phyloP scores from a whole-genome alignment of 2,113 vertebrate genomes.

The Nestor notabilis region DNA sequence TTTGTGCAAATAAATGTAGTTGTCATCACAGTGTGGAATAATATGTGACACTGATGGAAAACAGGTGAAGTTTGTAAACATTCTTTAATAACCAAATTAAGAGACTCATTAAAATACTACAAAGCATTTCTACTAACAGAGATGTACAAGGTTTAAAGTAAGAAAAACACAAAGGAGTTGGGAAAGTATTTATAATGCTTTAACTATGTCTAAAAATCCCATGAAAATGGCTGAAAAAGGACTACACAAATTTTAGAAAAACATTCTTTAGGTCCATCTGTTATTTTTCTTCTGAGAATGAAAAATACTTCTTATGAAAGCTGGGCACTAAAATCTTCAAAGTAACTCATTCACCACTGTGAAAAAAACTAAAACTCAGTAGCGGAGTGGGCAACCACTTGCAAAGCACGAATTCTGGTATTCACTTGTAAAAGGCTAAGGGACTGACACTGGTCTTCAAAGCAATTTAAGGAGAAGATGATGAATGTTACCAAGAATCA shows the following conservation, averaged over 20 bases:
- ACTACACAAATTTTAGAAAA: background rate
- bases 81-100: background rate
- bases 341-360: background rate
- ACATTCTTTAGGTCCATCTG: background rate
- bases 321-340: background rate
- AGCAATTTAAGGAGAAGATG: background rate
- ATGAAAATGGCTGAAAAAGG: background rate
- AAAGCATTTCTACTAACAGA: background rate
- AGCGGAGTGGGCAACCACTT: background rate
- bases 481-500: background rate
- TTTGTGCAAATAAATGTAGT: background rate
- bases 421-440: background rate
- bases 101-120: background rate
- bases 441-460: background rate
- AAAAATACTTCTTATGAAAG: background rate
- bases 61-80: background rate
- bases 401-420: background rate
- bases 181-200: background rate
- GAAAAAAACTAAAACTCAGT: background rate
- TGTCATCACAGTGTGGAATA: background rate
- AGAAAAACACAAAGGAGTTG: background rate
- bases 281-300: background rate
- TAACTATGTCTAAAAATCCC: background rate
- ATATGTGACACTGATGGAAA: background rate
- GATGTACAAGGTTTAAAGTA: background rate